phyloP scores from a whole-genome alignment of 2,797 vertebrate genomes.

The Smutsia gigantea region DNA sequence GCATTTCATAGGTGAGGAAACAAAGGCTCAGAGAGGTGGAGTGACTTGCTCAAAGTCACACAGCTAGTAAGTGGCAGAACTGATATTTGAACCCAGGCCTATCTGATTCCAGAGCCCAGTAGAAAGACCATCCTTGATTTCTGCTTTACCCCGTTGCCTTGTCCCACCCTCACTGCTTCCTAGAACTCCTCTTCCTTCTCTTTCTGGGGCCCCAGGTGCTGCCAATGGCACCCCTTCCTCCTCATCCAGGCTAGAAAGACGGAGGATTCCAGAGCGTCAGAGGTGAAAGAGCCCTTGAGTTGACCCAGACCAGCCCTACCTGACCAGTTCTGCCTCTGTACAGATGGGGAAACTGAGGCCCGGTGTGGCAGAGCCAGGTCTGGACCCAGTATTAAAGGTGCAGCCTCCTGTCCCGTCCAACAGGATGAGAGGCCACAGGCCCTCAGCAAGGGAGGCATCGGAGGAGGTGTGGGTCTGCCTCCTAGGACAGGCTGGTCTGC shows the following conservation, averaged over 20 bases:
- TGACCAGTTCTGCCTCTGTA: not conserved
- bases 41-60: not conserved
- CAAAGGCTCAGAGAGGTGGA: constrained; percentile 5
- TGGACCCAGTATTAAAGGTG: not conserved
- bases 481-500: not conserved
- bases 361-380: not conserved
- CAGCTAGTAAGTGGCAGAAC: not conserved
- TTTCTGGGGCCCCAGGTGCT: not conserved
- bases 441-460: not conserved
- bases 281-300: not conserved
- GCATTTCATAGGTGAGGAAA: not conserved
- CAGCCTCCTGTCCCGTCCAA: not conserved
- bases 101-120: not conserved
- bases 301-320: constrained; percentile 80
- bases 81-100: not conserved
- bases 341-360: not conserved
- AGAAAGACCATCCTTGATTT: not conserved
- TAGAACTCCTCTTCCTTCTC: not conserved
- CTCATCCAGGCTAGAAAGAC: not conserved
- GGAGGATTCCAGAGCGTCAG: not conserved
- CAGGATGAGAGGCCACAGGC: not conserved
- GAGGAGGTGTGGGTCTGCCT: too few relatives aligned
- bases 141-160: not conserved
- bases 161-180: not conserved
- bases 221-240: not conserved